Evolutionary conservation across 2,113 vertebrate species (phyloP).

Genomic region (Chamaea fasciata): DNA sequence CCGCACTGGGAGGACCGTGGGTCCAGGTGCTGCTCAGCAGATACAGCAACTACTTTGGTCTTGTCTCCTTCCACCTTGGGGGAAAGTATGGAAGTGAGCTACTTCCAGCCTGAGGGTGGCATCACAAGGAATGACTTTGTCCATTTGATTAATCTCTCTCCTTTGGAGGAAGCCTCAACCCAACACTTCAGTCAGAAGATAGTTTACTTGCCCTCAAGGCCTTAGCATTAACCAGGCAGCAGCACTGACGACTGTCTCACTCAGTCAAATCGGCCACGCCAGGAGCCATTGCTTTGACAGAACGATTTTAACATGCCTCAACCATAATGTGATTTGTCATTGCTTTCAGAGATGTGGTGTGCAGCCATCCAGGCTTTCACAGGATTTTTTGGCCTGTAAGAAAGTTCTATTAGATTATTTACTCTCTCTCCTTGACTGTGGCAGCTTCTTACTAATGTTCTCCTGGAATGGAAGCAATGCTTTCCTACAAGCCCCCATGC

Average conservation of each 20-base stretch:
- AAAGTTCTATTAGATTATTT: neutral
- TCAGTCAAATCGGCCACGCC: accelerated
- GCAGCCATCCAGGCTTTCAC: neutral
- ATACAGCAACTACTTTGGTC: neutral
- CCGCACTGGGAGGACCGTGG: accelerated
- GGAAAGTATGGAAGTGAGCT: neutral
- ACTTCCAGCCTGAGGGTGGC: accelerated
- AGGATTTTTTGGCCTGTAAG: neutral
- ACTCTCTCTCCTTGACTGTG: neutral
- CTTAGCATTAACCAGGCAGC: neutral
- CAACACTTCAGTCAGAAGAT: neutral
- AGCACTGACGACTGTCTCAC: neutral
- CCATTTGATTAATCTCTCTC: neutral
- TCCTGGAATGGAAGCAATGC: neutral
- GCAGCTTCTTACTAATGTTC: neutral
- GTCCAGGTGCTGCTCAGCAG: neutral
- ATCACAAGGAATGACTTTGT: neutral
- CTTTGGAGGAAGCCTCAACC: neutral
- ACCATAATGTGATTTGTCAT: neutral
- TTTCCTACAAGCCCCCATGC: neutral
- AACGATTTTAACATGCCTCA: neutral
- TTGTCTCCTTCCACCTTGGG: neutral
- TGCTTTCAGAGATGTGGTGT: neutral
- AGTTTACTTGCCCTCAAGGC: neutral
- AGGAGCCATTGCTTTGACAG: neutral